These are phyloP conservation scores for Coptodon rendalli DNA, from an alignment of 2,113 vertebrate species.

Conservation along the genomic window DNA sequence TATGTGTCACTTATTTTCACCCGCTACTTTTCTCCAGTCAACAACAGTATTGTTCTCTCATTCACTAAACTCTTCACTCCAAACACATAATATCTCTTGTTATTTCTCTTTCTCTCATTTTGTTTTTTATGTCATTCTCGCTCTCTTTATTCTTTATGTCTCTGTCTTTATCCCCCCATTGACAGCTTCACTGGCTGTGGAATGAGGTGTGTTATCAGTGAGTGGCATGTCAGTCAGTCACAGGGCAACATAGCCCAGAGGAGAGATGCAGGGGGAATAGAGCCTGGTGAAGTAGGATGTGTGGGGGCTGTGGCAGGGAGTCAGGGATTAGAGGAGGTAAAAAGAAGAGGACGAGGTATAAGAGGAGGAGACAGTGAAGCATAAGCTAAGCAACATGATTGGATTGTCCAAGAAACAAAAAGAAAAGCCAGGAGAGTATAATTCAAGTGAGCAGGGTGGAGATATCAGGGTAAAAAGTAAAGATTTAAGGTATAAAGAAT, in stretches of 20 bases:
- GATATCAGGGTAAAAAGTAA: neutral
- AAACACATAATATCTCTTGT: neutral
- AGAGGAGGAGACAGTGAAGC: constrained; percentile 1
- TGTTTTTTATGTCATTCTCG: neutral
- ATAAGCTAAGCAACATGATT: neutral
- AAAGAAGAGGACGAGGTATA: constrained; percentile 6
- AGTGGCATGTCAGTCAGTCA: constrained; percentile 63
- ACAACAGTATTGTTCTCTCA: neutral
- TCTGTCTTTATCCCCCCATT: constrained; percentile 18
- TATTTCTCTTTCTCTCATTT: constrained; percentile 13
- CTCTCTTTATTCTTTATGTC: neutral
- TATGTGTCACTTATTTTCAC: neutral
- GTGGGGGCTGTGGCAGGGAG: neutral
- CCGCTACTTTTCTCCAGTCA: neutral
- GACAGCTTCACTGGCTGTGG: constrained; percentile 56
- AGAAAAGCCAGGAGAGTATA: neutral
- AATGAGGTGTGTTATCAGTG: constrained; percentile 71
- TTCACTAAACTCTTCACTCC: neutral
- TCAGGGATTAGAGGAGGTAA: constrained; percentile 42
- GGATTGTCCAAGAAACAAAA: neutral
- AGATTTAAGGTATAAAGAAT: neutral
- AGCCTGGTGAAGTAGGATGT: neutral
- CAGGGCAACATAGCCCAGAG: constrained; percentile 33
- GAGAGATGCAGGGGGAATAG: neutral
- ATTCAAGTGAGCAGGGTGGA: constrained; percentile 2